Base-by-base conservation (phyloP, 1,140 invertebrate species). In the Drosophila fuyamai region DNA sequence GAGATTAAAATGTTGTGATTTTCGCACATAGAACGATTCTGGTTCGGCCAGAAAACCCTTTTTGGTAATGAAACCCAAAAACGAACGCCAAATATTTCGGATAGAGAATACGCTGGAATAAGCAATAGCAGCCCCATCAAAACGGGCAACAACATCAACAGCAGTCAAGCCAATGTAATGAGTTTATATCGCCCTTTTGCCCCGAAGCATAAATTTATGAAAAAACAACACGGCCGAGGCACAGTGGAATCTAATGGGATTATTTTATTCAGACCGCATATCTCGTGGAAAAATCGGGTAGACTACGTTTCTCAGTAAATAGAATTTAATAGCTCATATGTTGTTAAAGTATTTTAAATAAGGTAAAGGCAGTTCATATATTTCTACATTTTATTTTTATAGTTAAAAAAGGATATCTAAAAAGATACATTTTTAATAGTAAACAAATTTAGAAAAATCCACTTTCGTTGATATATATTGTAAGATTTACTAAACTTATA, bases 1-100 rank as follows among this genome's bases (percentile, higher is more conserved):
- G 81, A 84, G 84, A 89, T 89, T 89, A 89, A 89, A 89, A 89
- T 89, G 84, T 89, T 88, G 76, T 88, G 83, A 88, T 88, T 88
- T 88, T 88, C 68, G 81, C 83, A 88, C 78, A 81, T 77, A 44
- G 62, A 58, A 27, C 41, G 10, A 58, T 32, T 38, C 32, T 10
- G 43, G 27, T 16, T 16, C 14, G 43, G 2, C 44, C 48, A 38
- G 51, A 61, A 72, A 84, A 83, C 76, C 81, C 81, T 84, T 81
- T 78, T 74, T 48, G 3, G n/a, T 73, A 63, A 77, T 81, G 79
- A 81, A 81, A 72, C 60, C 62, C 38, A 43, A 46, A 72, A 61
- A 38, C 40, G 46, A 54, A 61, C 46, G 23, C 41, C 35, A 57
- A 58, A 60, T 53, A 68, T 68, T 63, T 40, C 18, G 36, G 56